phyloP scores from a whole-genome alignment of 2,113 vertebrate genomes.

The Dicaeum eximium region DNA sequence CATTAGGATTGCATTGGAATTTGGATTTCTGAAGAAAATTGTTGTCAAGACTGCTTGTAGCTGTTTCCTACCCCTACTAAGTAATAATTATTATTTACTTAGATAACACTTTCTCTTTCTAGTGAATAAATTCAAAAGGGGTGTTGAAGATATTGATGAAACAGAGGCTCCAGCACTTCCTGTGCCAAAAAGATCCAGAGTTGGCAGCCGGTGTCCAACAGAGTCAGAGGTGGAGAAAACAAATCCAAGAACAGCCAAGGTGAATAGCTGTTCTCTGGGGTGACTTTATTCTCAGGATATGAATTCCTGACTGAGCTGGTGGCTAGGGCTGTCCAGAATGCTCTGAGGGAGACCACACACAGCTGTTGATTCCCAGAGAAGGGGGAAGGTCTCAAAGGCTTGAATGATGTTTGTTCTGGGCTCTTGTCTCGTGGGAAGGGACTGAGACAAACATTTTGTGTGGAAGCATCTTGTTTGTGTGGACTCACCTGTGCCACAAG shows the following conservation, averaged over 20 bases:
- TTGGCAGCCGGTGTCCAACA: background rate
- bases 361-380: background rate
- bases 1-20: background rate
- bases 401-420: background rate
- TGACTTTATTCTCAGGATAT: background rate
- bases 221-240: conserved; percentile 2
- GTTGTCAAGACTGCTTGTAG: background rate
- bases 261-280: background rate
- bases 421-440: background rate
- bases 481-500: accelerated
- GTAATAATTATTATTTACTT: background rate
- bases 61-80: background rate
- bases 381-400: background rate
- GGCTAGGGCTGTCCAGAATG: background rate
- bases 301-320: background rate
- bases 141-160: background rate
- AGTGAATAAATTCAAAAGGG: background rate
- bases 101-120: background rate
- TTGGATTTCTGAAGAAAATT: background rate
- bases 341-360: background rate
- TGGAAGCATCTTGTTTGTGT: background rate
- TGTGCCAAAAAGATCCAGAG: conserved; percentile 45
- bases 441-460: background rate
- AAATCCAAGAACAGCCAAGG: conserved; percentile 36
- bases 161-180: background rate